Evolutionary conservation across 2,888 invertebrate species (phyloP).

Genomic region (Epiblema foenella): DNA sequence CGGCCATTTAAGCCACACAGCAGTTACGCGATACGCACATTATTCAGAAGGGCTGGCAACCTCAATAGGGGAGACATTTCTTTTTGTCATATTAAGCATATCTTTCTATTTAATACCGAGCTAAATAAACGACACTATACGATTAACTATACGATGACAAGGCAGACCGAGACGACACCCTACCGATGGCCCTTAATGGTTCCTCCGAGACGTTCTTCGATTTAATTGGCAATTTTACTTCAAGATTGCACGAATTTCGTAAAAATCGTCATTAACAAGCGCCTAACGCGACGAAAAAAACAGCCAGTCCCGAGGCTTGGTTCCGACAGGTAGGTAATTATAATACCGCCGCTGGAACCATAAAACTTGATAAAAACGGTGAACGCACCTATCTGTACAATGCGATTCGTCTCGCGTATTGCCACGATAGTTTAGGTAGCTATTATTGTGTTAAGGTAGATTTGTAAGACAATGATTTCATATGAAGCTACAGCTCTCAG

Average conservation of each 20-base stretch:
- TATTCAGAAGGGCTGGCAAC: not conserved
- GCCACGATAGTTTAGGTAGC: constrained; percentile 5
- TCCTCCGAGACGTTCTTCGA: not conserved
- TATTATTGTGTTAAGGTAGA: not conserved
- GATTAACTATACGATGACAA: too few species aligned
- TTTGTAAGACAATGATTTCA: constrained; percentile 1
- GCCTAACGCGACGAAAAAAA: constrained; percentile 34
- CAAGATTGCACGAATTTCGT: constrained; percentile 35
- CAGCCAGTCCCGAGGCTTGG: constrained; percentile 44
- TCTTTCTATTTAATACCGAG: not conserved
- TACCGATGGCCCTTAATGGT: not conserved
- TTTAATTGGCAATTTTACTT: constrained; percentile 22
- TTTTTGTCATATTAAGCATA: not conserved
- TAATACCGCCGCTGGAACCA: constrained; percentile 42
- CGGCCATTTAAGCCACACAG: not conserved
- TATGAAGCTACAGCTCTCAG: not conserved
- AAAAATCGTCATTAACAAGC: constrained; percentile 41
- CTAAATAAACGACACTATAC: too few species aligned
- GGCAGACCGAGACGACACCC: not conserved
- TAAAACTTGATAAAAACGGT: constrained; percentile 50
- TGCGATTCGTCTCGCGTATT: constrained; percentile 22
- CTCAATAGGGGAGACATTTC: not conserved
- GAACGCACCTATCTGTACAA: constrained; percentile 45
- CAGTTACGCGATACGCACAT: not conserved
- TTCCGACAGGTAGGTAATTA: constrained; percentile 46